Conservation (phyloP, 2,797 vertebrate species). For the Falco novaeseelandiae region DNA sequence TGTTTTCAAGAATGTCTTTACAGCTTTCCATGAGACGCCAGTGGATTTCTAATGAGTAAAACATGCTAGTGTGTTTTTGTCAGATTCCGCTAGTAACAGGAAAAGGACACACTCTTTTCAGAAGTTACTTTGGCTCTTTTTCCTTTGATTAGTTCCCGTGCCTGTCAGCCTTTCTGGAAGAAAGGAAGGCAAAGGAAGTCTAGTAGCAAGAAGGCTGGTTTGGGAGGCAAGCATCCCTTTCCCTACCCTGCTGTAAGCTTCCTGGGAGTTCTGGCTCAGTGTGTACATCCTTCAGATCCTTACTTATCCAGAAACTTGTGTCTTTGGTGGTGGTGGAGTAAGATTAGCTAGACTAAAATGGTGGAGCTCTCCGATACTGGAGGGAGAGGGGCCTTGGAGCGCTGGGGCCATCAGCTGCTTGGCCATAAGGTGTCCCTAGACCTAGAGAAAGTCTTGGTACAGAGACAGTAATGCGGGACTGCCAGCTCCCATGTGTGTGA, state of each 20-base stretch:
- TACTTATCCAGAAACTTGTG: background rate
- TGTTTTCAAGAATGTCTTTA: background rate
- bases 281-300: background rate
- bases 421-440: background rate
- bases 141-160: background rate
- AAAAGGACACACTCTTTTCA: background rate
- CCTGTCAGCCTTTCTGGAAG: background rate
- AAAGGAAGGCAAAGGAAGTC: background rate
- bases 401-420: background rate
- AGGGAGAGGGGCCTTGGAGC: background rate
- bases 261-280: background rate
- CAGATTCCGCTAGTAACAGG: slow-evolving; percentile 2
- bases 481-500: background rate
- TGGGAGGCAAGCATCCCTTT: background rate
- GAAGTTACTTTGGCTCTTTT: background rate
- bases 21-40: background rate
- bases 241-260: background rate
- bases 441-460: background rate
- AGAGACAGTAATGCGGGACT: background rate
- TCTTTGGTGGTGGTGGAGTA: background rate
- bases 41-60: slow-evolving; percentile 42
- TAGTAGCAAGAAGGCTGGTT: background rate
- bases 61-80: slow-evolving; percentile 15
- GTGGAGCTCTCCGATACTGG: background rate
- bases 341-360: background rate